Evolutionary conservation across 2,888 invertebrate species (phyloP), one percentile per base, ranked within the genome.

Genomic region (Cyrtodaria siliqua): DNA sequence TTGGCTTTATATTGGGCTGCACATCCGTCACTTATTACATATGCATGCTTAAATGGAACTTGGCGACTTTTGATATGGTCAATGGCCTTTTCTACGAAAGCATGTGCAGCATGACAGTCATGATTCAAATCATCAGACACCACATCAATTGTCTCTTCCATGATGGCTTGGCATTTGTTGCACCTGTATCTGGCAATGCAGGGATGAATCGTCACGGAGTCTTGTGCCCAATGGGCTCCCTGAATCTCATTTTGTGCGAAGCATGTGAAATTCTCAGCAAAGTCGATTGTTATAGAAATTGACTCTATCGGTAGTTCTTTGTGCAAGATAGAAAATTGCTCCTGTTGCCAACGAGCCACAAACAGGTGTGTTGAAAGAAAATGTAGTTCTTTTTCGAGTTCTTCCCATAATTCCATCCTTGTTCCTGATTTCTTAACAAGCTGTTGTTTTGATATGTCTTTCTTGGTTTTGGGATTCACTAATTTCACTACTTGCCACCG

Each of bases 151-250:
- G 27, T 20, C 47, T 79, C 74, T 9, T 79, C 79, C 0, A 71
- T 57, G 2, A 79, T 29, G 2, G 57, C 56, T 1, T 50, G 14
- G 56, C 42, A 42, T 6, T 26, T 42, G 27, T 64, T 57, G 29
- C 79, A 79, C 42, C 59, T 57, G 24, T 79, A 79, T 1, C 40
- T 2, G 4, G 29, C 12, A 1, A 75, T 60, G 23, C 52, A 52
- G 16, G 70, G 76, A n/a, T 79, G 79, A 6, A 79, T 64, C 26
- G 74, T 79, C 3, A 79, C n/a, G n/a, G n/a, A n/a, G n/a, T n/a
- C n/a, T n/a, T n/a, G n/a, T n/a, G n/a, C n/a, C n/a, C n/a, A n/a
- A n/a, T n/a, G n/a, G n/a, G n/a, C n/a, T n/a, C n/a, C 73, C 20
- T 79, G 79, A 16, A 79, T 61, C 29, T 79, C 75, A 61, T 76